Base-by-base conservation (phyloP, 2,113 vertebrate genomes). In the Heterocephalus glaber region DNA sequence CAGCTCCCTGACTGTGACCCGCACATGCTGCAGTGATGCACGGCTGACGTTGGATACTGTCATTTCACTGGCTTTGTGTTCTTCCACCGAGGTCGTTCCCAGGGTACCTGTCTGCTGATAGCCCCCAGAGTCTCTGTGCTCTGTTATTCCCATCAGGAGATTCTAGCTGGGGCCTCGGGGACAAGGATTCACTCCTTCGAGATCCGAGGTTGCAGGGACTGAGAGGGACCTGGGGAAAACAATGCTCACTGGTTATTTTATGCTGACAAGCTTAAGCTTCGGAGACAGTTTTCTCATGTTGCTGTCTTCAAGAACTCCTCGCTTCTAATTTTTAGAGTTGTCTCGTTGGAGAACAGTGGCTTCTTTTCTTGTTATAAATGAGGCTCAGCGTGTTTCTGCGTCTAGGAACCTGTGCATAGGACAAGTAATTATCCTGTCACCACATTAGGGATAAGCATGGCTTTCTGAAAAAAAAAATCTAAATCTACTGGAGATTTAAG, bases 111-210 rank as follows among this genome's bases (percentile, higher is more conserved):
- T 10, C 28, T 63, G 68, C n/a, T 85, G 90, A 77, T 41, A 70
- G 26, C 22, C 13, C 35, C 41, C 3, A 0, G 2, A 77, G 14
- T 88, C 16, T 86, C 52, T 85, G 52, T 44, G 12, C 24, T 54
- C 44, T 22, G 19, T 92, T 88, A 20, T 58, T 80, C 49, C n/a
- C 26, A 54, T 63, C 7, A 83, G 28, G 49, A 47, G 38, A 90
- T 96, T 94, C 95, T 80, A 89, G 1, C 6, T 91, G 60, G 33
- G 24, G 22, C 77, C n/a, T 77, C 20, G 74, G 93, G 58, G 87
- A 87, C 47, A 38, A 56, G 8, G 54, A 61, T 20, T 41, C 49
- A 19, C 19, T 94, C 97, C 72, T 94, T 60, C 63, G 84, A 91
- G 96, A 56, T 26, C 17, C 81, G 47, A 87, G 61, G 7, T 33